A percentile compares a stretch with the other conserved stretches of the same genome.
Evolutionary conservation across 2,113 vertebrate genomes (phyloP).

Genomic region (Lates calcarifer): DNA sequence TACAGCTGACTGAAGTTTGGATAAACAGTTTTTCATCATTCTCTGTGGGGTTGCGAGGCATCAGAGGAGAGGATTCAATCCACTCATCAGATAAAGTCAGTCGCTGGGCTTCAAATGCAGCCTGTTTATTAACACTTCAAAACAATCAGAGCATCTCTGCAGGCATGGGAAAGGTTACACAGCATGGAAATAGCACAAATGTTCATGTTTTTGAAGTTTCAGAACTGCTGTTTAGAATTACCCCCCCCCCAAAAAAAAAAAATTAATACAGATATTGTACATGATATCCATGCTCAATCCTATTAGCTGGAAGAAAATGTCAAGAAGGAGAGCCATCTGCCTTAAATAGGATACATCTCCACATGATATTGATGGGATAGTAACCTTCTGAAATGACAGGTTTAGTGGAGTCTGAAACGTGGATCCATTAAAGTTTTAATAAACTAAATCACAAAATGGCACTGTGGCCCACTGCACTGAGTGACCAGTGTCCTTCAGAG

Average conservation of each 20-base stretch:
- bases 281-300: conserved; percentile 20
- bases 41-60: conserved; percentile 46
- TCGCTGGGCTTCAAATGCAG: conserved; percentile 42
- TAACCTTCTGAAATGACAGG: conserved; percentile 66
- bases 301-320: conserved; percentile 58
- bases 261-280: conserved; percentile 41
- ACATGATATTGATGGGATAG: conserved; percentile 36
- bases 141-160: conserved; percentile 62
- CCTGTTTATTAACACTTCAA: conserved; percentile 63
- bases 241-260: conserved; percentile 5
- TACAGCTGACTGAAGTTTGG: conserved; percentile 34
- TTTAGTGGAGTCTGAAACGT: conserved; percentile 53
- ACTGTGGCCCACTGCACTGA: neutral
- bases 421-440: conserved; percentile 62
- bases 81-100: conserved; percentile 66
- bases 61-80: conserved; percentile 57
- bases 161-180: conserved; percentile 49
- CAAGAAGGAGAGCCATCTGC: conserved; percentile 31
- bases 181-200: conserved; percentile 42
- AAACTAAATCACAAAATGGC: conserved; percentile 38
- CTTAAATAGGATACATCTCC: conserved; percentile 23
- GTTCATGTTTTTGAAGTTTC: conserved; percentile 27
- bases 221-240: conserved; percentile 26
- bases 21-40: conserved; percentile 52
- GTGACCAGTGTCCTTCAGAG: conserved; percentile 52